These are phyloP conservation scores for Corythaeola cristata DNA, from an alignment of 2,113 vertebrate species.

Conservation along the genomic window DNA sequence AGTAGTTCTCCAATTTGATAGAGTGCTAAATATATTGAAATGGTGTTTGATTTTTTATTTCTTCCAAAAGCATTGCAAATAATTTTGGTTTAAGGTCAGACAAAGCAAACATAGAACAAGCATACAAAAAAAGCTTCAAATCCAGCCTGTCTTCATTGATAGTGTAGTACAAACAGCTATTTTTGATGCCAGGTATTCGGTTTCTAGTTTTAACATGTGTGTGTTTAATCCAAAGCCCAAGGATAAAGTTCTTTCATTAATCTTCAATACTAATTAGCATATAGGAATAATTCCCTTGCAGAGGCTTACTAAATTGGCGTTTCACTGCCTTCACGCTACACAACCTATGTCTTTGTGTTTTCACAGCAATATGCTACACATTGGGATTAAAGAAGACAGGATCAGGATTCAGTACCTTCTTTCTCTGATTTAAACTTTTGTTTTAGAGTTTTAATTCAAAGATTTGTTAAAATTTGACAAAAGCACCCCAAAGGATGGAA, in stretches of 20 bases:
- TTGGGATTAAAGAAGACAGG: background rate
- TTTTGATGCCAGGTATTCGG: background rate
- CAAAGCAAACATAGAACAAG: slow-evolving; percentile 6
- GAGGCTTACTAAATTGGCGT: background rate
- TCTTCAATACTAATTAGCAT: background rate
- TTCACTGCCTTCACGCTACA: background rate
- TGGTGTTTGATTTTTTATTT: background rate
- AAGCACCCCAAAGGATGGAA: background rate
- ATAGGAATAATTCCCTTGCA: background rate
- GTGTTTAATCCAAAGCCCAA: background rate
- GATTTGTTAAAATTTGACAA: background rate
- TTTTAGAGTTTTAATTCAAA: background rate
- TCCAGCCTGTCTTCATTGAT: background rate
- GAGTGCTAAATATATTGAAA: background rate
- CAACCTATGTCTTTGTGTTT: background rate
- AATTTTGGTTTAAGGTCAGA: background rate
- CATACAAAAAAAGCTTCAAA: background rate
- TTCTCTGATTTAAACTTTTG: background rate
- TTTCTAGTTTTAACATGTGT: background rate
- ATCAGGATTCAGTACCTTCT: background rate
- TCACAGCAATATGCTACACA: background rate
- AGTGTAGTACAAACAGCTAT: background rate
- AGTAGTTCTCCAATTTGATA: background rate
- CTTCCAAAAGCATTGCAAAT: background rate
- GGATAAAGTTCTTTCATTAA: background rate